Evolutionary conservation across 2,888 invertebrate genomes (phyloP), one percentile per base, ranked within the genome.

Genomic region (Lucinisca nassula): DNA sequence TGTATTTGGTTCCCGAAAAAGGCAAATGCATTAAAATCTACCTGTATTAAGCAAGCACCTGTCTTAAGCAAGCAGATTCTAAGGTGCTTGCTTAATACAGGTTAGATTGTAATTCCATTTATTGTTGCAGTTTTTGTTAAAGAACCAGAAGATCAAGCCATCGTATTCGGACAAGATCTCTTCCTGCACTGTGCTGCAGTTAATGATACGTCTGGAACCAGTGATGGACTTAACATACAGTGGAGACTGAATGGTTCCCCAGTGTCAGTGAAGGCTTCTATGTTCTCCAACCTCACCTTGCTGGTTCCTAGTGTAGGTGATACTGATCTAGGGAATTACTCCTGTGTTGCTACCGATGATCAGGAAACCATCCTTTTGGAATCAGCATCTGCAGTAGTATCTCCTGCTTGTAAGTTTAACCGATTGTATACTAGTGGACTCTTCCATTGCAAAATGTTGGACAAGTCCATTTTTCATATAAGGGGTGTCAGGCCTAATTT

Each of bases 381-480:
- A 4, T 92, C 92, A 32, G 82, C 85, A 24, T 79, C 90, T 14
- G 94, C 94, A 14, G 49, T 81, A 6, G 92, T 95, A 21, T 93
- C 94, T 49, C 89, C 92, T 83, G 94, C 95, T 49, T 95, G 95
- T 95, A 88, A 93, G 95, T 93, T n/a, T 49, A 40, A 37, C n/a
- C n/a, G n/a, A n/a, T n/a, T n/a, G n/a, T n/a, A n/a, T n/a, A n/a
- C n/a, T n/a, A n/a, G n/a, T n/a, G n/a, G n/a, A n/a, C n/a, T n/a
- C n/a, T n/a, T n/a, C n/a, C n/a, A n/a, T n/a, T n/a, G n/a, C n/a
- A n/a, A n/a, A n/a, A n/a, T n/a, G n/a, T n/a, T n/a, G n/a, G n/a
- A n/a, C n/a, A n/a, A n/a, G n/a, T n/a, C n/a, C n/a, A n/a, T n/a
- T n/a, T n/a, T n/a, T n/a, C n/a, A n/a, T n/a, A n/a, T n/a, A n/a